Evolutionary conservation across 2,888 invertebrate genomes (phyloP).

Genomic region (Agapetus fuscipes): DNA sequence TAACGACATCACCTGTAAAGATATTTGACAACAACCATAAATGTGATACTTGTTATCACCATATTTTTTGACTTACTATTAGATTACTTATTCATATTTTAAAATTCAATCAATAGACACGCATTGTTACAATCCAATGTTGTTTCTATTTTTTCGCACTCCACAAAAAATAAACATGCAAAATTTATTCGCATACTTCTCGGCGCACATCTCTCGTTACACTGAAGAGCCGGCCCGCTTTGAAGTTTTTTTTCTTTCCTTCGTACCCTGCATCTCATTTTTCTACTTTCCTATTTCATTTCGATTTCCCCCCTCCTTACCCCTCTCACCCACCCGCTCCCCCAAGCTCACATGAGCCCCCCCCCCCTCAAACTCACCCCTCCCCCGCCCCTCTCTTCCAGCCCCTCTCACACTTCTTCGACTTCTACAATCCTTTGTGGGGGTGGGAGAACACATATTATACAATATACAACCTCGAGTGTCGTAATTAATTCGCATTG

Average conservation of each 20-base stretch:
- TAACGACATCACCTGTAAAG: no score
- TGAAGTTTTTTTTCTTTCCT: slow-evolving; percentile 15
- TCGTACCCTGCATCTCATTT: slow-evolving; percentile 17
- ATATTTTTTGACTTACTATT: no score
- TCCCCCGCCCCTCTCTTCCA: not conserved
- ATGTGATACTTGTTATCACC: no score
- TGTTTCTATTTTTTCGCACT: no score
- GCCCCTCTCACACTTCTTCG: not conserved
- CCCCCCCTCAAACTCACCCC: not conserved
- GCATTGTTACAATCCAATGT: no score
- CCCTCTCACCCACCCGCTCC: slow-evolving; percentile 4
- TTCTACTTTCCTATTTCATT: slow-evolving; percentile 17
- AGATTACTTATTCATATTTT: no score
- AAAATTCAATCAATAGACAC: no score
- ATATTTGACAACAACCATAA: no score
- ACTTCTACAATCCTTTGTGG: not conserved
- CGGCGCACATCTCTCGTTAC: no score
- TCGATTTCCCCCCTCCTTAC: slow-evolving; percentile 13
- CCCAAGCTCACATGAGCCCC: slow-evolving; percentile 3
- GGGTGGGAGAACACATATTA: not conserved
- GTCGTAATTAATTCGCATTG: not conserved
- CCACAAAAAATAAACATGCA: no score
- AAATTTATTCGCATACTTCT: no score
- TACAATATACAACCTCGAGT: not conserved
- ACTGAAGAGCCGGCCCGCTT: slow-evolving; percentile 5